These are phyloP conservation scores for Trypoxylus dichotomus DNA, from an alignment of 1,140 invertebrate species.

Conservation along the genomic window DNA sequence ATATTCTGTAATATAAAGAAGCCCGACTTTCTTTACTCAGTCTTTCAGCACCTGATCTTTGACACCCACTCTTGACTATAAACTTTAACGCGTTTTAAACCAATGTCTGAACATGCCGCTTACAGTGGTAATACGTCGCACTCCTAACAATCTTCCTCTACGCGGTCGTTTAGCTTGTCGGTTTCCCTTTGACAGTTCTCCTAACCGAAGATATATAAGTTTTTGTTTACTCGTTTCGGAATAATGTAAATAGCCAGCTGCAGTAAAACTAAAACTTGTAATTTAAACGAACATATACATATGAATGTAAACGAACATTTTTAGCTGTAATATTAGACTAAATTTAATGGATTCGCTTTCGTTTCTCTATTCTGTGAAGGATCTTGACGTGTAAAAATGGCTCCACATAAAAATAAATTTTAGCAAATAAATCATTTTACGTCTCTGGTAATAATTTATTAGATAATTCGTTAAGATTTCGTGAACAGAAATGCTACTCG, in stretches of 20 bases:
- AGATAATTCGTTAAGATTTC: too few relatives aligned
- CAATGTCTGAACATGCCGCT: conserved; percentile 20
- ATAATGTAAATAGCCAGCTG: conserved; percentile 19
- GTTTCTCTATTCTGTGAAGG: too few relatives aligned
- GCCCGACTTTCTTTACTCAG: conserved; percentile 18
- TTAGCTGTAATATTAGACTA: background rate
- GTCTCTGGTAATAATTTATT: too few relatives aligned
- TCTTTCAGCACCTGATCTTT: conserved; percentile 39
- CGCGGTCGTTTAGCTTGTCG: background rate
- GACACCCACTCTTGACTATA: conserved; percentile 37
- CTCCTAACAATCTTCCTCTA: conserved; percentile 7
- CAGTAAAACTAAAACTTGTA: conserved; percentile 23
- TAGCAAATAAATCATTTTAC: too few relatives aligned
- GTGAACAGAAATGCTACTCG: too few relatives aligned
- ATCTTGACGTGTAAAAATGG: too few relatives aligned
- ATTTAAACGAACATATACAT: conserved; percentile 14
- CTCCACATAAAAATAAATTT: too few relatives aligned
- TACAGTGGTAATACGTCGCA: conserved; percentile 13
- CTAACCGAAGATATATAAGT: conserved; percentile 8
- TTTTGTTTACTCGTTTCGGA: conserved; percentile 18
- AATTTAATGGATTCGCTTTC: background rate
- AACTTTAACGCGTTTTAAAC: conserved; percentile 37
- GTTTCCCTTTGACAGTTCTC: conserved; percentile 10
- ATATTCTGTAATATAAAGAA: conserved; percentile 23
- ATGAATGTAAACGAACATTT: background rate